Base-by-base conservation (phyloP, 35 echinoderm and acorn worm genomes). In the Holothuria glaberrima region DNA sequence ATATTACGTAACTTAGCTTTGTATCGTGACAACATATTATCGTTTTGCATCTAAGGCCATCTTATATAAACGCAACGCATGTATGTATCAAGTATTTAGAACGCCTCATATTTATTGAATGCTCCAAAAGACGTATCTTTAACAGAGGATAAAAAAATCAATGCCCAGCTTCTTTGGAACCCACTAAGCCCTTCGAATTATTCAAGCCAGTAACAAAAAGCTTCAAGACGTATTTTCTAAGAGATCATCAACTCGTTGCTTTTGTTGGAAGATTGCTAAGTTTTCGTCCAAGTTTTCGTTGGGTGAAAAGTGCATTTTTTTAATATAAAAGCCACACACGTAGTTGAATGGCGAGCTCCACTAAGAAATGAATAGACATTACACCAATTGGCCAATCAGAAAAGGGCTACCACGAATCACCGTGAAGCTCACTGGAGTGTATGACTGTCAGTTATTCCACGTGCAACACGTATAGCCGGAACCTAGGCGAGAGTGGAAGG, bases 311-410 rank as follows among this genome's bases (percentile, higher is more conserved):
- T 84, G 80, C 80, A 84, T 84, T 84, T 69, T 69, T 33, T 84
- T 84, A 84, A 84, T 84, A 84, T 61, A 63, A 63, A 54, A 61
- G 80, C 80, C 80, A 84, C 80, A 84, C 80, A 84, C 57, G 80
- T 36, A 59, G 80, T 78, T 84, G 80, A 61, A 84, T 84, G 80
- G 80, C 59, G 14, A 32, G 33, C 58, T 84, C 46, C 56, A 33
- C 9, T 5, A 12, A 83, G 52, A 61, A 57, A 84, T 84, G 80
- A 84, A 84, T 84, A 84, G 54, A 61, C 80, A 84, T 84, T 45
- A 84, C 46, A 36, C 30, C 33, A 27, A 63, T 61, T 84, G 80
- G 58, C 80, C 80, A 84, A 84, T 84, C 80, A 84, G 80, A 59
- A 46, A 33, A 30, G 12, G 57, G 54, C 59, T 25, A 84, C 48